phyloP scores from a whole-genome alignment of 2,888 invertebrate species.

The Teleiodes luculella region DNA sequence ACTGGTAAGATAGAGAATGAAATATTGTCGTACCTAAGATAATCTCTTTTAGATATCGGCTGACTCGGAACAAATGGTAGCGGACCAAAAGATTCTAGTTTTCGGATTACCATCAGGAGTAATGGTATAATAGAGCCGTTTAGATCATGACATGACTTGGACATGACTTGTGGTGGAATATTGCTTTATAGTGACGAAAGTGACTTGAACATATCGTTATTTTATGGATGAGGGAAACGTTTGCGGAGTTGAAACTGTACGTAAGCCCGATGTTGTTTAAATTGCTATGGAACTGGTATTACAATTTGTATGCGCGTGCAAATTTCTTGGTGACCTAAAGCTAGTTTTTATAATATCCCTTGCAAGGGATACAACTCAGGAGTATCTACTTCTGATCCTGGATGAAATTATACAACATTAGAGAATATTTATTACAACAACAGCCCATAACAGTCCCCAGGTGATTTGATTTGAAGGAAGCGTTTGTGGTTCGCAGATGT shows the following conservation, averaged over 20 bases:
- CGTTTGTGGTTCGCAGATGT: no score
- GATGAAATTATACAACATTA: no score
- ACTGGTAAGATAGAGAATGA: background rate
- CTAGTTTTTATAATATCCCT: no score
- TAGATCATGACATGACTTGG: background rate
- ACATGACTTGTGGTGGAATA: constrained; percentile 3
- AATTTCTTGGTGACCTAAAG: no score
- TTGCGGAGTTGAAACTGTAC: background rate
- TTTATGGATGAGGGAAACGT: background rate
- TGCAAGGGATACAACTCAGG: no score
- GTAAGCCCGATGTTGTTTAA: no score
- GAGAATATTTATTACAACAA: no score
- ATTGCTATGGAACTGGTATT: no score
- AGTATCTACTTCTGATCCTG: no score
- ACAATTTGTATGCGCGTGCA: no score
- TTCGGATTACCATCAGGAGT: constrained; percentile 14
- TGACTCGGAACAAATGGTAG: constrained; percentile 54
- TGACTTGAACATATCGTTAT: background rate
- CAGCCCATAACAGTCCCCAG: no score
- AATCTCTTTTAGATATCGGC: background rate
- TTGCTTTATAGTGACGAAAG: background rate
- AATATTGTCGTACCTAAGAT: background rate
- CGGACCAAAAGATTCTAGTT: constrained; percentile 15
- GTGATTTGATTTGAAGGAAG: no score
- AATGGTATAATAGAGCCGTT: constrained; percentile 9